Base-by-base conservation (phyloP, 1,140 invertebrate genomes). In the Coptotermes formosanus region DNA sequence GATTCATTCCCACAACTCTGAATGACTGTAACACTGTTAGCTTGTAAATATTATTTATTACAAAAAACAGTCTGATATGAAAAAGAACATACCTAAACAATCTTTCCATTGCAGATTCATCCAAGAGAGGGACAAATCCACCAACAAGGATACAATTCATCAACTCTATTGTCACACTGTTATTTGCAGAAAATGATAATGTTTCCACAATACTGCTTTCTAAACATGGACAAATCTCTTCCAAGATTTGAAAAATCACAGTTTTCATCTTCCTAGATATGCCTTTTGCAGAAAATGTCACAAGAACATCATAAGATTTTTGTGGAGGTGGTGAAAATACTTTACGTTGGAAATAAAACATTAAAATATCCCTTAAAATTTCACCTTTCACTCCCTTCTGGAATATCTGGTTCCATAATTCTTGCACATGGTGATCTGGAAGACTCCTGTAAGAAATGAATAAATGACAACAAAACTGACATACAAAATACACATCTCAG, bases 281-380 rank as follows among this genome's bases (percentile, higher is more conserved):
- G 16, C 38, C 38, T 86, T 85, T 84, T n/a, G 85, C 85, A 69
- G 84, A 86, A 52, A 88, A 85, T 23, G 84, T 82, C 32, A 88
- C 75, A 64, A 88, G 83, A 9, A 85, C 81, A 84, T 87, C 87
- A 85, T 86, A 88, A 2, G 86, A 85, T 82, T 85, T 87, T 45
- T 87, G 87, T 11, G 86, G 38, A 9, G 87, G 86, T 25, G 87
- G 88, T 44, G 87, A 85, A 82, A 82, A 88, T 44, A 85, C 55
- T 84, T 86, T 59, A 82, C 87, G 86, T 43, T 88, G 86, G n/a
- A 88, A 82, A 85, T 88, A 88, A 84, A 85, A 88, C 85, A 87
- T 86, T 23, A 88, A 59, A 43, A 88, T 87, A 8, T 87, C 86
- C 38, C 87, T 84, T 59, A 88, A 84, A n/a, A 59, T 30, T n/a